A percentile compares a stretch with the other conserved stretches of the same genome.
These are phyloP conservation scores for Schizotus pectinicornis DNA, from an alignment of 2,888 invertebrate genomes.

Conservation along the genomic window DNA sequence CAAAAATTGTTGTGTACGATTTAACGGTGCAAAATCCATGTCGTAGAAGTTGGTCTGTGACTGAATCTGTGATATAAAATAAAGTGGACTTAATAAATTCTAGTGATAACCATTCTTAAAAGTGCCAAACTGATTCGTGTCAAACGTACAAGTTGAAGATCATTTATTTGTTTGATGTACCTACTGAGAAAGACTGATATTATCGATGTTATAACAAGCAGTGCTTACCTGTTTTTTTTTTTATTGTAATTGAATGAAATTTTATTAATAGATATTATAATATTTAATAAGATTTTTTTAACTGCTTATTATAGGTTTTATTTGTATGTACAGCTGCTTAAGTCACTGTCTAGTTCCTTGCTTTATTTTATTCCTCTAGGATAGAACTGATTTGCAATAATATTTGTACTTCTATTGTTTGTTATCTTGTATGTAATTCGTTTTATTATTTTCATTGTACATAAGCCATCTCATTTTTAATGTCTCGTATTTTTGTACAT, in stretches of 20 bases:
- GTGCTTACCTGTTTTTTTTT: constrained; percentile 31
- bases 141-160: constrained; percentile 1
- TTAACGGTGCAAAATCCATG: constrained; percentile 30
- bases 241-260: constrained; percentile 32
- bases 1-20: constrained; percentile 6
- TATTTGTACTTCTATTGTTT: constrained; percentile 34
- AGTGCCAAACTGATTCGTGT: constrained; percentile 37
- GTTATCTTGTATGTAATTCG: constrained; percentile 33
- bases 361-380: constrained; percentile 24
- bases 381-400: constrained; percentile 35
- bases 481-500: constrained; percentile 35
- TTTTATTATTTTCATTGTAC: constrained; percentile 40
- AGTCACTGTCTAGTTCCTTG: constrained; percentile 27
- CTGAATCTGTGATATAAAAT: constrained; percentile 48
- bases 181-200: constrained; percentile 42
- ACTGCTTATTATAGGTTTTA: constrained; percentile 8
- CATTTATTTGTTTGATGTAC: constrained; percentile 25
- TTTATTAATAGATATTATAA: constrained; percentile 27
- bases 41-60: constrained; percentile 42
- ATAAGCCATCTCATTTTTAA: constrained; percentile 39
- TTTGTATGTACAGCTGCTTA: constrained; percentile 22
- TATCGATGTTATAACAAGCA: constrained; percentile 12
- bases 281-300: constrained; percentile 9
- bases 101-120: constrained; percentile 33
- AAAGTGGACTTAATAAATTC: constrained; percentile 33